Percentiles rank a stretch among this genome's conserved stretches.
phyloP scores from a whole-genome alignment of 2,797 vertebrate species.

The Benthosema pterotum region DNA sequence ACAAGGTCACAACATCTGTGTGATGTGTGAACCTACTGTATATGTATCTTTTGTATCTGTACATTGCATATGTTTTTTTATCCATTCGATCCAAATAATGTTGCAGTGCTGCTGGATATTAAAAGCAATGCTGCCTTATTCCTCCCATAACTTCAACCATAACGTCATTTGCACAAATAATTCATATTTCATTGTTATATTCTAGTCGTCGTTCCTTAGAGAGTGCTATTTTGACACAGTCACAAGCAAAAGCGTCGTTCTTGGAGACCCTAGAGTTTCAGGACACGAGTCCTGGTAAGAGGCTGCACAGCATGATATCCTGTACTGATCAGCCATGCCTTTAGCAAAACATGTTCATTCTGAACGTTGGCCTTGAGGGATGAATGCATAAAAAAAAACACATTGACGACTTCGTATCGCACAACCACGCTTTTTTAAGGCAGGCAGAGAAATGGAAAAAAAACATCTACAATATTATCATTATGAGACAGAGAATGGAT shows the following conservation, averaged over 20 bases:
- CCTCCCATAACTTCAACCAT: too few relatives aligned
- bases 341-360: slow-evolving; percentile 33
- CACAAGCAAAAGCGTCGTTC: not conserved
- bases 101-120: too few relatives aligned
- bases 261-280: slow-evolving; percentile 15
- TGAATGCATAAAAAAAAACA: slow-evolving; percentile 23
- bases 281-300: slow-evolving; percentile 7
- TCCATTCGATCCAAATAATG: too few relatives aligned
- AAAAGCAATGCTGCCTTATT: too few relatives aligned
- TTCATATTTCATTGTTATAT: slow-evolving; percentile 3
- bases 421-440: slow-evolving; percentile 22
- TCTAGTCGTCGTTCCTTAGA: not conserved
- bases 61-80: too few relatives aligned
- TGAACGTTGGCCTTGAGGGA: slow-evolving; percentile 23
- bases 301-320: slow-evolving; percentile 18
- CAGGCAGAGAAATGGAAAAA: not conserved
- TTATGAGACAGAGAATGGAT: slow-evolving; percentile 6
- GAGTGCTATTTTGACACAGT: not conserved
- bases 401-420: slow-evolving; percentile 15
- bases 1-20: too few relatives aligned
- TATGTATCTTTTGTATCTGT: too few relatives aligned
- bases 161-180: too few relatives aligned
- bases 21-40: too few relatives aligned
- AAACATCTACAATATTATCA: slow-evolving; percentile 16
- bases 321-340: slow-evolving; percentile 30